Conservation (phyloP, 2,888 invertebrate genomes). For the Microdon myrmicae region DNA sequence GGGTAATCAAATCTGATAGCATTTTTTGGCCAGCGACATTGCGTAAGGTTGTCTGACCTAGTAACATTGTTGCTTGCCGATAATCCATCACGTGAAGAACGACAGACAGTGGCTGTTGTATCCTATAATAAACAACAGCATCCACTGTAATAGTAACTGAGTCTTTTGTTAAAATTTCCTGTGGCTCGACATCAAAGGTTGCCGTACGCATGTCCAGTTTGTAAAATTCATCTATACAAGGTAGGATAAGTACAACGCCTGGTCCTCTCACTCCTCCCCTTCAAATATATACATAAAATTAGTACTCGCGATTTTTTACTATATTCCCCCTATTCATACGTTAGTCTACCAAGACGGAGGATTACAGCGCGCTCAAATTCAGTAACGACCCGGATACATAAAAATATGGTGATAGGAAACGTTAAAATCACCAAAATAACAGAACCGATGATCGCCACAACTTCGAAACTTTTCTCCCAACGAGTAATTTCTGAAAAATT, state of each 20-base stretch:
- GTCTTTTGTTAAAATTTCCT: constrained; percentile 82
- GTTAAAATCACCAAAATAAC: constrained; percentile 55
- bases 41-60: constrained; percentile 84
- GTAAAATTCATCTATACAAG: constrained; percentile 71
- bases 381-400: constrained; percentile 66
- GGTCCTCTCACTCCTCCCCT: constrained; percentile 69
- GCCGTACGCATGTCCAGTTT: constrained; percentile 72
- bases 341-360: constrained; percentile 70
- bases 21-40: constrained; percentile 92
- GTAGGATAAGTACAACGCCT: constrained; percentile 72
- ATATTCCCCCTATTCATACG: constrained; percentile 19
- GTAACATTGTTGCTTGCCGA: constrained; percentile 76
- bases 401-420: constrained; percentile 59
- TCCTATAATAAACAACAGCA: constrained; percentile 84
- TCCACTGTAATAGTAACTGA: constrained; percentile 93
- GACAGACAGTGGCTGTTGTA: constrained; percentile 78
- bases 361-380: constrained; percentile 73
- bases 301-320: neutral
- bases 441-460: constrained; percentile 54
- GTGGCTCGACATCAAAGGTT: constrained; percentile 73
- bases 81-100: constrained; percentile 73
- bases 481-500: too few relatives aligned
- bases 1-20: constrained; percentile 89
- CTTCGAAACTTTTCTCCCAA: too few relatives aligned
- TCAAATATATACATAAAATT: constrained; percentile 35